Base-by-base conservation (phyloP, 2,113 vertebrate species). In the Tretioscincus oriximinensis region DNA sequence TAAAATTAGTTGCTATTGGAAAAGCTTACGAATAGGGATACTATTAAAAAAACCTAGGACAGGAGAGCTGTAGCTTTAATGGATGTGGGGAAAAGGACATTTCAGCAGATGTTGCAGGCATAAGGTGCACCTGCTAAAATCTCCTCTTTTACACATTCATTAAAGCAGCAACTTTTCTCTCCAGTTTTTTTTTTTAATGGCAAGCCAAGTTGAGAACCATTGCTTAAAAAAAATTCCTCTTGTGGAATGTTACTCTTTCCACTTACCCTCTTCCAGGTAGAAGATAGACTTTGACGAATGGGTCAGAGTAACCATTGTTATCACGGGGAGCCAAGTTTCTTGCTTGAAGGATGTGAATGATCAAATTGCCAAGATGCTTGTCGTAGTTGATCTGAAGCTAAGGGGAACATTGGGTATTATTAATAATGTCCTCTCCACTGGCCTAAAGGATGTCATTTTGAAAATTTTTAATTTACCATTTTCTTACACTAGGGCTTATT, bases 361-460 rank as follows among this genome's bases (percentile, higher is more conserved):
- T 98, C 73, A 99, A 93, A 93, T 99, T 99, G 89, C 98, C 98
- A 87, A 99, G 95, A 89, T 97, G 97, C 85, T 96, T 97, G 94
- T 99, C 98, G 85, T 99, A 99, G 95, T 96, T 99, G 94, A 99
- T 97, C 96, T 99, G 98, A 91, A 99, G 97, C 98, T 99, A 92
- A 73, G 89, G 63, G 81, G 67, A n/a, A 70, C 1, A 93, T 86
- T 63, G 90, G 88, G 49, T 16, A 31, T 35, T 12, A 61, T 88
- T 51, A 89, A 85, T 24, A 28, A 64, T 61, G 72, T 73, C 72
- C 77, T 58, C 20, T 78, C 84, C 31, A 79, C 63, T 9, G 61
- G 67, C 9, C 22, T 35, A 72, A 80, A 29, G 60, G 7, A 79
- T 82, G 79, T 22, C 76, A 10, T 54, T 78, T 31, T 18, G 51